Conservation (phyloP, 2,888 invertebrate genomes). For the Netelia inedita region DNA sequence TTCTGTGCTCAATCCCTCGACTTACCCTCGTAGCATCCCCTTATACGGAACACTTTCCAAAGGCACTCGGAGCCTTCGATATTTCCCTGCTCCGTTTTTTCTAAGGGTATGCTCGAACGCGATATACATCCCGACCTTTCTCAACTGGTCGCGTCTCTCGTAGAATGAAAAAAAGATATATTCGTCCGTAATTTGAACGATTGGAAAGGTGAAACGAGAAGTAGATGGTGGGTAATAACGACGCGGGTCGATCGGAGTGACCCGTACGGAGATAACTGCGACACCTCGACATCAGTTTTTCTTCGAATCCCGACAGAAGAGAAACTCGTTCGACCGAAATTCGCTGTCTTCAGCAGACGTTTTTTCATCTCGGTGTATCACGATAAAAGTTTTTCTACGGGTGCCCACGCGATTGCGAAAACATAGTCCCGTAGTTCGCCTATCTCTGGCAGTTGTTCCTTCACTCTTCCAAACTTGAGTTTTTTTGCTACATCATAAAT, state of each 20-base stretch:
- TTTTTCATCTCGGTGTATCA: too few relatives aligned
- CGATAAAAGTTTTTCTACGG: too few relatives aligned
- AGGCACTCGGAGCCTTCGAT: slow-evolving; percentile 1
- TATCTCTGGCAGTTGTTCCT: slow-evolving; percentile 7
- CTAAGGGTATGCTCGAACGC: slow-evolving; percentile 22
- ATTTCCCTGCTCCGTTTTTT: slow-evolving; percentile 9
- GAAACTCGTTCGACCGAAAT: slow-evolving; percentile 41
- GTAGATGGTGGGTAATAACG: not conserved
- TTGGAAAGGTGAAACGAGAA: slow-evolving; percentile 40
- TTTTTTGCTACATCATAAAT: too few relatives aligned
- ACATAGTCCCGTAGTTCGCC: not conserved
- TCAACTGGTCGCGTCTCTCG: not conserved
- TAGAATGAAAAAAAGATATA: slow-evolving; percentile 32
- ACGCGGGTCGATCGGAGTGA: slow-evolving; percentile 6
- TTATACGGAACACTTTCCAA: slow-evolving; percentile 18
- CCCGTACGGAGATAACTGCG: slow-evolving; percentile 32
- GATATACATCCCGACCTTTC: not conserved
- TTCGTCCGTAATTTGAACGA: not conserved
- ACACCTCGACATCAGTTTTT: slow-evolving; percentile 46
- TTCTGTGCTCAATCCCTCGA: not conserved
- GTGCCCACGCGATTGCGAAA: too few relatives aligned
- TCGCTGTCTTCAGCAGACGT: not conserved
- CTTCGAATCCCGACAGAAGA: slow-evolving; percentile 24
- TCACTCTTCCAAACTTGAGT: not conserved
- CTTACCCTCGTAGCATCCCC: not conserved